Conservation (phyloP, 1,140 invertebrate species). For the Calosoma granatense region DNA sequence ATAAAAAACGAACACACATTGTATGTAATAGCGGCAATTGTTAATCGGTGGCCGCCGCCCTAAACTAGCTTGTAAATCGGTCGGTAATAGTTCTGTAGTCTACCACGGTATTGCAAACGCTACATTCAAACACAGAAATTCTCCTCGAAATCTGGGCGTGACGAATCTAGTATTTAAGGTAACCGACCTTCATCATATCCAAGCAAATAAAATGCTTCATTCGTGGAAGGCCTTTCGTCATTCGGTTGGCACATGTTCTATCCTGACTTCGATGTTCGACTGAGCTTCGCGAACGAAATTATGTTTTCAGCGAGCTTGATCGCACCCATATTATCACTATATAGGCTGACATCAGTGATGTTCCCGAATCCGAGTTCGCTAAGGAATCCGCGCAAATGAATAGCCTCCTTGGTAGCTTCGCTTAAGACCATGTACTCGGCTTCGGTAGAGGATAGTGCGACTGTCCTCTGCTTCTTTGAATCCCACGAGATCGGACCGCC, state of each 20-base stretch:
- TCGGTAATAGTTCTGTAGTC: too few species aligned
- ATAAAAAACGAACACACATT: too few species aligned
- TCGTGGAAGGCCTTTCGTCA: conserved; percentile 24
- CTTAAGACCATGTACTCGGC: conserved; percentile 30
- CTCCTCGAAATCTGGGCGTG: neutral
- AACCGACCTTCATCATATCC: neutral
- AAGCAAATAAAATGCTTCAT: conserved; percentile 12
- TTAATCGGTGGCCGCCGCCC: too few species aligned
- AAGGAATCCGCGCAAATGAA: conserved; percentile 14
- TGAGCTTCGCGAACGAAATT: conserved; percentile 16
- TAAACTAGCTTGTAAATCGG: too few species aligned
- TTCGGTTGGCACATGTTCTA: conserved; percentile 16
- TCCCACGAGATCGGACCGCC: conserved; percentile 25
- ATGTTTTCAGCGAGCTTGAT: conserved; percentile 16
- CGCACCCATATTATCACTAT: conserved; percentile 14
- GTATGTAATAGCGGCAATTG: too few species aligned
- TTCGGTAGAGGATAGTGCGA: conserved; percentile 30
- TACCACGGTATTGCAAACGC: too few species aligned
- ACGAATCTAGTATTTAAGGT: neutral
- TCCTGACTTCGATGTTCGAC: conserved; percentile 12
- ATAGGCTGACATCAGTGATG: neutral
- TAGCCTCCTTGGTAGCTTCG: conserved; percentile 22
- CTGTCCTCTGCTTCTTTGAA: conserved; percentile 26
- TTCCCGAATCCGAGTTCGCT: conserved; percentile 11
- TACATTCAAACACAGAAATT: too few species aligned